Conservation (phyloP, 2,888 invertebrate species). For the Agapetus fuscipes region DNA sequence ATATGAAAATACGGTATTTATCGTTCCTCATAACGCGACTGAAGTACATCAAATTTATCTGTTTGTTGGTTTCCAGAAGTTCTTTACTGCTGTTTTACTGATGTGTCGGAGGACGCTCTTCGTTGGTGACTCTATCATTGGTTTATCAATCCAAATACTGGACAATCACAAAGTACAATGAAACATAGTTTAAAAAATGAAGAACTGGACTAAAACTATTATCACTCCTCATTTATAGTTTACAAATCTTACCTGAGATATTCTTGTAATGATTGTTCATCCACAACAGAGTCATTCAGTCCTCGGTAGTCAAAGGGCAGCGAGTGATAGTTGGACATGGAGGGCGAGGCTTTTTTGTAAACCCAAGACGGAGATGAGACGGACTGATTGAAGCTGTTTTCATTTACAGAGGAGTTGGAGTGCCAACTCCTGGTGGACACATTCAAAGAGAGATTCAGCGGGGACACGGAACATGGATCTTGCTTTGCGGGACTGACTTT, state of each 20-base stretch:
- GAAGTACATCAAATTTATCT: too few species aligned
- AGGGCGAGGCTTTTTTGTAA: constrained; percentile 27
- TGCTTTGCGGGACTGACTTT: neutral
- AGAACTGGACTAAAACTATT: too few species aligned
- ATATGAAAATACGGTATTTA: too few species aligned
- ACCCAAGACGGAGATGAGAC: constrained; percentile 31
- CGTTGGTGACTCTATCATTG: too few species aligned
- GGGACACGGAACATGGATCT: constrained; percentile 4
- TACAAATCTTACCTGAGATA: constrained; percentile 40
- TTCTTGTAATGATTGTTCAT: constrained; percentile 36
- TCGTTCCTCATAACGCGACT: constrained; percentile 12
- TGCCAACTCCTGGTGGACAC: constrained; percentile 28
- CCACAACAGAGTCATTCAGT: constrained; percentile 35
- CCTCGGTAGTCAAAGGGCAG: constrained; percentile 13
- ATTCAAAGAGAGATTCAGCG: constrained; percentile 8
- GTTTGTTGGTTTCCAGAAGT: too few species aligned
- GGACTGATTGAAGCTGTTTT: constrained; percentile 28
- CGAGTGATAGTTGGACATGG: constrained; percentile 16
- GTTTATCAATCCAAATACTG: too few species aligned
- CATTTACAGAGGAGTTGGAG: constrained; percentile 28
- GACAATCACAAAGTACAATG: too few species aligned
- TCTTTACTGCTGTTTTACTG: too few species aligned
- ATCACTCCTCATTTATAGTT: too few species aligned
- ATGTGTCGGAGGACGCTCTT: too few species aligned
- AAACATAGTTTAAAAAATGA: too few species aligned